Conservation (phyloP, 2,113 vertebrate genomes). For the Aspidoscelis tigris region DNA sequence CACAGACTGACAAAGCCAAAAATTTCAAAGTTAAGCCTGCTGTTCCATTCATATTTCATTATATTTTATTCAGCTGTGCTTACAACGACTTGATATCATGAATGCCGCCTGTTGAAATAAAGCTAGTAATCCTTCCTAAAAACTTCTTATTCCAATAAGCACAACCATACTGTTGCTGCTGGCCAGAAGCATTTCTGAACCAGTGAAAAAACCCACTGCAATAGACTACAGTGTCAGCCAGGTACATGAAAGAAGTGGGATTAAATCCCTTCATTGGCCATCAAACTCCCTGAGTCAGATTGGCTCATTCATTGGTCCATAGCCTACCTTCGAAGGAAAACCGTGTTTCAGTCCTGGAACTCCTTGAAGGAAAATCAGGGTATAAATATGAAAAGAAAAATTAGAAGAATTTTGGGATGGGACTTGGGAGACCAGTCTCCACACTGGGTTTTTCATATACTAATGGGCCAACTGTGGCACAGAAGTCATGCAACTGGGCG, state of each 20-base stretch:
- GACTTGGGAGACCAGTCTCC: too few species aligned
- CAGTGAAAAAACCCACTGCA: neutral
- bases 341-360: too few species aligned
- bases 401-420: too few species aligned
- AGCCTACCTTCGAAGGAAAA: neutral
- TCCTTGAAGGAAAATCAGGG: neutral
- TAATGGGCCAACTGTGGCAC: too few species aligned
- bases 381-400: neutral
- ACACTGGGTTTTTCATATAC: too few species aligned
- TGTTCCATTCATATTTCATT: constrained; percentile 54
- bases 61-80: constrained; percentile 51
- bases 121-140: constrained; percentile 38
- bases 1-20: constrained; percentile 53
- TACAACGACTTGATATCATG: constrained; percentile 33
- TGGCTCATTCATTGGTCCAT: neutral
- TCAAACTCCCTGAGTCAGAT: neutral
- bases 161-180: neutral
- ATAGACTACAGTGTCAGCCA: neutral
- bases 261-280: neutral
- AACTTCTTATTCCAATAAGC: neutral
- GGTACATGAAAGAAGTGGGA: neutral
- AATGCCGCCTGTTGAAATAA: constrained; percentile 26
- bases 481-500: too few species aligned
- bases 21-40: constrained; percentile 56
- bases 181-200: neutral